A percentile compares a stretch with the other conserved stretches of the same genome.
Conservation (phyloP, 2,888 invertebrate genomes). For the Leucophenga montana region DNA sequence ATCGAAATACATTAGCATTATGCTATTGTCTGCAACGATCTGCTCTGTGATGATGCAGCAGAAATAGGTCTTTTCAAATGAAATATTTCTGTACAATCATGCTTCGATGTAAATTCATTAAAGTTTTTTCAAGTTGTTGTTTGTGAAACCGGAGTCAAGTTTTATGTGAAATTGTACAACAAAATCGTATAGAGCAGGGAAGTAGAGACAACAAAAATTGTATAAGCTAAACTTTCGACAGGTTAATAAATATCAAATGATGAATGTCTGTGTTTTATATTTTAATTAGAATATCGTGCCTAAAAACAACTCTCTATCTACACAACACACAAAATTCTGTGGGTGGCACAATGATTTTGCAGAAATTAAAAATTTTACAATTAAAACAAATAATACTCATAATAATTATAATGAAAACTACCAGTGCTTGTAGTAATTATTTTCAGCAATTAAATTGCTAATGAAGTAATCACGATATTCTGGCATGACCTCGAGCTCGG, state of each 20-base stretch:
- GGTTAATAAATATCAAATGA: constrained; percentile 24
- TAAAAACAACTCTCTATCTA: constrained; percentile 36
- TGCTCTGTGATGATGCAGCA: constrained; percentile 14
- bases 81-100: constrained; percentile 11
- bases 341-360: constrained; percentile 18
- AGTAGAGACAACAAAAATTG: too few relatives aligned
- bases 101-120: constrained; percentile 20
- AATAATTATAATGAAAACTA: neutral
- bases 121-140: constrained; percentile 8
- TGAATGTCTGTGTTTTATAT: constrained; percentile 50
- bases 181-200: too few relatives aligned
- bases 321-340: too few relatives aligned
- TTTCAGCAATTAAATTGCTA: constrained; percentile 22
- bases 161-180: neutral
- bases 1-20: constrained; percentile 21
- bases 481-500: constrained; percentile 8
- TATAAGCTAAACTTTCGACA: constrained; percentile 25
- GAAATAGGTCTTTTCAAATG: neutral
- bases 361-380: constrained; percentile 11
- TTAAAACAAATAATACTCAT: constrained; percentile 10
- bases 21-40: constrained; percentile 3
- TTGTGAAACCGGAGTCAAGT: neutral
- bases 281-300: constrained; percentile 65
- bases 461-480: constrained; percentile 20
- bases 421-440: constrained; percentile 14